Percentiles rank a stretch among this genome's conserved stretches.
Evolutionary conservation across 2,113 vertebrate genomes (phyloP).

Genomic region (Galeopterus variegatus): DNA sequence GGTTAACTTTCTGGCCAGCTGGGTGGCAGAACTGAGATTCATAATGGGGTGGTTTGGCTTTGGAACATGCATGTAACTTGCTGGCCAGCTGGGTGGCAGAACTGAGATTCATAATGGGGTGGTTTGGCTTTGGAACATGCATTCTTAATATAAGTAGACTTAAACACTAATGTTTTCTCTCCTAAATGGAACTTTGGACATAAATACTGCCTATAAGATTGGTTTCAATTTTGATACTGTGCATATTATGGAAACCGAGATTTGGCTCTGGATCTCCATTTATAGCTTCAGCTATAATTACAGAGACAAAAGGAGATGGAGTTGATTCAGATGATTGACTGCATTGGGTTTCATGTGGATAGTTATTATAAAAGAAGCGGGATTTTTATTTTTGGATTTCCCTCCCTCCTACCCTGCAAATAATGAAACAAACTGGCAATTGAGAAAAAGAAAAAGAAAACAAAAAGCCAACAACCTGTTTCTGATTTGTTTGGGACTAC

Average conservation of each 20-base stretch:
- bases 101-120: background rate
- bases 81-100: background rate
- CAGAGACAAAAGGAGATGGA: background rate
- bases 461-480: conserved; percentile 33
- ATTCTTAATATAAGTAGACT: background rate
- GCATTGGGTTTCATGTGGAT: conserved; percentile 12
- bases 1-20: too few species aligned
- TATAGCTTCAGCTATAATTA: conserved; percentile 56
- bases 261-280: conserved; percentile 1
- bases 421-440: conserved; percentile 66
- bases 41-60: too few species aligned
- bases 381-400: conserved; percentile 64
- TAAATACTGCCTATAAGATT: background rate
- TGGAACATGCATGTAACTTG: too few species aligned
- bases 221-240: background rate
- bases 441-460: background rate
- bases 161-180: conserved; percentile 7
- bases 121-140: background rate
- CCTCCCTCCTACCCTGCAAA: background rate
- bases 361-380: conserved; percentile 51
- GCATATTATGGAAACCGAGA: background rate
- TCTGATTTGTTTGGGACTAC: conserved; percentile 71
- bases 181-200: background rate
- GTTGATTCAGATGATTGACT: background rate
- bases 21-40: too few species aligned